Evolutionary conservation across 2,113 vertebrate species (phyloP).

Genomic region (Bothrops jararaca): DNA sequence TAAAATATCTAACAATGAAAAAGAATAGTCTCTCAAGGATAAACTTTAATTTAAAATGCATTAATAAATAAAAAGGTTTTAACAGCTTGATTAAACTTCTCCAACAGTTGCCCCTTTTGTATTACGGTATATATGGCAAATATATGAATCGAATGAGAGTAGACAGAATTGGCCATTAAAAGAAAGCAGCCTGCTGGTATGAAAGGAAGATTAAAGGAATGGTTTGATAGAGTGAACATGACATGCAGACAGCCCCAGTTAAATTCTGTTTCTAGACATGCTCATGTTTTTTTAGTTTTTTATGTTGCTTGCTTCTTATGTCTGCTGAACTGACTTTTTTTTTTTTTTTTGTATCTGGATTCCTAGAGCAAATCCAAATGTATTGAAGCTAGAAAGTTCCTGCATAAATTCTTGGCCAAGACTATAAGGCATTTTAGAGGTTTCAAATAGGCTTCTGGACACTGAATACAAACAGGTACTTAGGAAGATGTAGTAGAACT

Average conservation of each 20-base stretch:
- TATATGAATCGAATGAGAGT: not conserved
- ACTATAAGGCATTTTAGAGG: not conserved
- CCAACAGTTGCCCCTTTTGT: not conserved
- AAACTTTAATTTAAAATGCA: not conserved
- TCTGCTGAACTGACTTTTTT: not conserved
- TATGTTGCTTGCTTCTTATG: conserved; percentile 4
- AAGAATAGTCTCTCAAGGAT: not conserved
- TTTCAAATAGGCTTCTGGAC: not conserved
- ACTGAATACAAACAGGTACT: not conserved
- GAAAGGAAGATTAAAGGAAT: conserved; percentile 13
- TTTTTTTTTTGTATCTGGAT: not conserved
- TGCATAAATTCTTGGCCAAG: not conserved
- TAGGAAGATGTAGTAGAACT: not conserved
- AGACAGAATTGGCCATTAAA: not conserved
- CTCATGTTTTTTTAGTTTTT: not conserved
- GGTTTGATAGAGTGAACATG: conserved; percentile 1
- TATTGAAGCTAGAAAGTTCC: not conserved
- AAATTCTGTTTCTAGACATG: not conserved
- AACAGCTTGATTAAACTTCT: not conserved
- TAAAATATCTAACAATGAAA: not conserved
- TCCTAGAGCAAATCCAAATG: not conserved
- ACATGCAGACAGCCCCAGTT: not conserved
- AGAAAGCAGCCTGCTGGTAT: not conserved
- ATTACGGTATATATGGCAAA: not conserved
- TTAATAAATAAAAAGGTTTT: not conserved